Conservation (phyloP, 2,888 invertebrate genomes). For the Cyclophora albipunctata region DNA sequence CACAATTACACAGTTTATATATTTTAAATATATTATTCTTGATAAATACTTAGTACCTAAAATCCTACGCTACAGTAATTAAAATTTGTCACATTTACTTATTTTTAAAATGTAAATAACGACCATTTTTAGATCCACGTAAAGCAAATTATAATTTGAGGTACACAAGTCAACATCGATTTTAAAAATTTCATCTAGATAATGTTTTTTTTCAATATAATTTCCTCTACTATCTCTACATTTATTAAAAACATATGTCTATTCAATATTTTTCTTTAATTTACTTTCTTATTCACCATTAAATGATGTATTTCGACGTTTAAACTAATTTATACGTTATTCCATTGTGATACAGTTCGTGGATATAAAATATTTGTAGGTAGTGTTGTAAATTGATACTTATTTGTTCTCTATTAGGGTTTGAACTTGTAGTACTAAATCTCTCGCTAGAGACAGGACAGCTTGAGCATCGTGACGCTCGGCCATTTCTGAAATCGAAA, state of each 20-base stretch:
- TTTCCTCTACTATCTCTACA: conserved; percentile 14
- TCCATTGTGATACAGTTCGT: not conserved
- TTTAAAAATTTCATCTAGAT: not conserved
- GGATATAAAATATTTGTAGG: not conserved
- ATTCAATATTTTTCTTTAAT: not conserved
- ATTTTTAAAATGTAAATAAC: not conserved
- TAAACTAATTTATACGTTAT: not conserved
- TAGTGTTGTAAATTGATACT: conserved; percentile 27
- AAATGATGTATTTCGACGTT: not conserved
- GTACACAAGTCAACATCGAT: too few species aligned
- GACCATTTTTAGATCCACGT: not conserved
- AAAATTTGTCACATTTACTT: too few species aligned
- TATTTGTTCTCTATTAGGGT: conserved; percentile 94
- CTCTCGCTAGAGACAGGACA: conserved; percentile 87
- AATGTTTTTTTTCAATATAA: not conserved
- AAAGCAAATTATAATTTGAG: not conserved
- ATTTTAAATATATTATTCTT: too few species aligned
- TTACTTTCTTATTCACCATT: not conserved
- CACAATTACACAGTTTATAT: too few species aligned
- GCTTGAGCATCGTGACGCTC: conserved; percentile 92
- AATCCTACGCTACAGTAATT: too few species aligned
- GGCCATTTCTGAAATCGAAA: conserved; percentile 89
- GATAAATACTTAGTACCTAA: too few species aligned
- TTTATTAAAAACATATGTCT: conserved; percentile 6
- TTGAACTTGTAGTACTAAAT: conserved; percentile 91